Conservation (phyloP, 2,113 vertebrate genomes). For the Lepidothrix coronata region DNA sequence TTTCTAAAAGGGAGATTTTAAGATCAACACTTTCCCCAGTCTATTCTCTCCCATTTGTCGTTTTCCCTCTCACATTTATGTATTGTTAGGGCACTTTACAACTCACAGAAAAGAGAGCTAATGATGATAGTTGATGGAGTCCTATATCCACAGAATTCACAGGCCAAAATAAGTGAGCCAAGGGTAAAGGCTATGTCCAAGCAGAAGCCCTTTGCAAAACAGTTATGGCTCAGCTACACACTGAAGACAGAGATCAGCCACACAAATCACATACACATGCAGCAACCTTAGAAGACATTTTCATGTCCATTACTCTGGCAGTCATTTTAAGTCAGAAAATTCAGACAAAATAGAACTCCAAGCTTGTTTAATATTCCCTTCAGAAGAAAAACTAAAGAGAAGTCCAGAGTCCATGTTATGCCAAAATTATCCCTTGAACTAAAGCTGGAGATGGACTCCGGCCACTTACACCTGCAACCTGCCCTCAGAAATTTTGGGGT, state of each 20-base stretch:
- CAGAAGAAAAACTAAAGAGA: neutral
- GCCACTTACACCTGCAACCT: neutral
- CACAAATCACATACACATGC: neutral
- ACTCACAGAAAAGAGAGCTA: neutral
- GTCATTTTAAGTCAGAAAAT: neutral
- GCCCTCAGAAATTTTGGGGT: neutral
- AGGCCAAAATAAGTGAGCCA: neutral
- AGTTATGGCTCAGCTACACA: neutral
- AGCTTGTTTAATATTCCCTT: neutral
- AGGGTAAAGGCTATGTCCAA: neutral
- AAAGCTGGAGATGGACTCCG: neutral
- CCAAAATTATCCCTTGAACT: neutral
- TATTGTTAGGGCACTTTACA: neutral
- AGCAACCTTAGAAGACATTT: neutral
- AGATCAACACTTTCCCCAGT: neutral
- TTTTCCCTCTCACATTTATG: neutral
- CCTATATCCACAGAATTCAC: neutral
- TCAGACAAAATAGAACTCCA: neutral
- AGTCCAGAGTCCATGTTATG: neutral
- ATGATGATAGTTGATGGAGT: accelerated
- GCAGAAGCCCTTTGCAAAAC: neutral
- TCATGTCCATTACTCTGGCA: neutral
- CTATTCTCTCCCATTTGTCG: neutral
- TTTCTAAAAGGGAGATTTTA: neutral
- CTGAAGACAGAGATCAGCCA: neutral